A percentile compares a stretch with the other conserved stretches of the same genome.
These are phyloP conservation scores for Trichogramma pretiosum DNA, from an alignment of 1,140 invertebrate genomes.

Conservation along the genomic window DNA sequence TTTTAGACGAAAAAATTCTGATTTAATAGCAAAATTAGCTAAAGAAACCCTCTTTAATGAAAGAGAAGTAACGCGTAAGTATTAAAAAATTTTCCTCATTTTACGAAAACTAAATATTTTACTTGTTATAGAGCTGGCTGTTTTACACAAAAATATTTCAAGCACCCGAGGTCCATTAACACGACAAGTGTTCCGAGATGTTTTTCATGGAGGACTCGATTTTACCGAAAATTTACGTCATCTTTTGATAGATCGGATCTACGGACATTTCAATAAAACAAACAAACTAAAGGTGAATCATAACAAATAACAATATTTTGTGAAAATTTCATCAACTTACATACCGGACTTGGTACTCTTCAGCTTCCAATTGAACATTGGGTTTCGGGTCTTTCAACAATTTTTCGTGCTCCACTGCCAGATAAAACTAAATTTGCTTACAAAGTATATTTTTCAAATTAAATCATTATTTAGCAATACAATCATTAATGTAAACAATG, in stretches of 20 bases:
- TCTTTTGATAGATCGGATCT: constrained; percentile 53
- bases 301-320: no score
- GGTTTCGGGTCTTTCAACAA: constrained; percentile 54
- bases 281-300: constrained; percentile 25
- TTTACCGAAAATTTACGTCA: constrained; percentile 58
- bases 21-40: constrained; percentile 29
- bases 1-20: constrained; percentile 32
- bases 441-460: constrained; percentile 44
- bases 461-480: neutral
- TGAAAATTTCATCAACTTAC: neutral
- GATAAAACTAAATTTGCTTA: constrained; percentile 60
- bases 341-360: neutral
- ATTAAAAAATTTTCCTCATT: constrained; percentile 22
- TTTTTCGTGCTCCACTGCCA: constrained; percentile 56
- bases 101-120: neutral
- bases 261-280: constrained; percentile 45
- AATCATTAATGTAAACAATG: neutral
- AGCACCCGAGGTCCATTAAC: constrained; percentile 40
- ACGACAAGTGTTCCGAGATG: constrained; percentile 54
- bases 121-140: no score
- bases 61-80: constrained; percentile 43
- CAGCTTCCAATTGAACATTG: constrained; percentile 2
- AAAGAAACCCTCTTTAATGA: constrained; percentile 40
- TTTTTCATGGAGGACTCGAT: constrained; percentile 61
- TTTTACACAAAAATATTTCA: no score